Conservation (phyloP, 2,113 vertebrate species). For the pig (Sus scrofa) region DNA sequence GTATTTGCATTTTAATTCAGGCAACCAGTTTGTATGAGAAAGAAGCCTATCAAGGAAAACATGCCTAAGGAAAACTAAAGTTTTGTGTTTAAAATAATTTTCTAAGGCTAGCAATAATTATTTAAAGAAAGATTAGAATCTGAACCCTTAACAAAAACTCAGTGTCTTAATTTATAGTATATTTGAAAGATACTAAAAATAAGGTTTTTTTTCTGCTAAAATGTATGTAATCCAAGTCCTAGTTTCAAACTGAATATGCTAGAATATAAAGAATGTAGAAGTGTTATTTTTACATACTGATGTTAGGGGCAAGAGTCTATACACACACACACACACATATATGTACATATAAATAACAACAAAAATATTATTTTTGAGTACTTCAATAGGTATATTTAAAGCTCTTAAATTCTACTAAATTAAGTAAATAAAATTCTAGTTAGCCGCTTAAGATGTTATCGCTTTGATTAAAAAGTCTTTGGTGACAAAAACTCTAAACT, state of each 20-base stretch:
- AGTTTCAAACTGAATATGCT: background rate
- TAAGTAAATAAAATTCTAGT: slow-evolving; percentile 11
- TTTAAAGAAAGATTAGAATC: background rate
- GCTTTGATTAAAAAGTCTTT: background rate
- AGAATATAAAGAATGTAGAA: background rate
- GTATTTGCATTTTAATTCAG: slow-evolving; percentile 24
- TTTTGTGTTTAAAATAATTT: slow-evolving; percentile 27
- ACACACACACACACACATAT: too few species aligned
- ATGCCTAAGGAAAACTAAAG: background rate
- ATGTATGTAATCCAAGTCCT: slow-evolving; percentile 23
- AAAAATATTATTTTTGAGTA: background rate
- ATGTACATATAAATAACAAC: too few species aligned
- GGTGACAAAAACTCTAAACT: background rate
- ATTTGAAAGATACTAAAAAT: slow-evolving; percentile 21
- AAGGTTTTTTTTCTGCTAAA: background rate
- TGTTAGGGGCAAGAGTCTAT: background rate
- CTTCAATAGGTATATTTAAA: slow-evolving; percentile 8
- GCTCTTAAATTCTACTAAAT: slow-evolving; percentile 24
- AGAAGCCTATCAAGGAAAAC: background rate
- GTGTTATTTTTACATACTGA: background rate
- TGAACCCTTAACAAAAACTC: background rate
- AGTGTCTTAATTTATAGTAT: background rate
- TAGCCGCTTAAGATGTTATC: background rate
- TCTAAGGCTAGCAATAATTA: background rate
- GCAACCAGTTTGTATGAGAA: background rate